These are phyloP conservation scores for Enteromius unitaeniatus DNA, from an alignment of 2,797 vertebrate species.

Conservation along the genomic window DNA sequence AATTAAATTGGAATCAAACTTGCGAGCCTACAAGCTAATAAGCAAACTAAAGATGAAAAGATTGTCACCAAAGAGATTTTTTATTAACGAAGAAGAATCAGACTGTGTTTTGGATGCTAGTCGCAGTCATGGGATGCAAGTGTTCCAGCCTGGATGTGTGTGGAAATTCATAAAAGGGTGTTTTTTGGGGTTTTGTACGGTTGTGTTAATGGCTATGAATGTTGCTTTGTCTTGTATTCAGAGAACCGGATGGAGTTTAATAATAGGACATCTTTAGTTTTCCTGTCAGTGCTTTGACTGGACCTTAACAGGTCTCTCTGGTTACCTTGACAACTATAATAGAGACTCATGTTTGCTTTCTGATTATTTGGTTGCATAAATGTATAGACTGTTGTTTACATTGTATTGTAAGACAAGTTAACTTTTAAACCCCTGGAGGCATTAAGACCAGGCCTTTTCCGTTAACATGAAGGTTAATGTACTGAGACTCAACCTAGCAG, in stretches of 20 bases:
- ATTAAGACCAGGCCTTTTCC: not conserved
- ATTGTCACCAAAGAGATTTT: not conserved
- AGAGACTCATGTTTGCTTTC: slow-evolving; percentile 45
- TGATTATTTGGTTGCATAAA: slow-evolving; percentile 35
- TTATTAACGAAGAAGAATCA: not conserved
- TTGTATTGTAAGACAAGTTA: slow-evolving; percentile 8
- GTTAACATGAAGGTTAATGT: not conserved
- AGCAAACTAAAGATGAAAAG: not conserved
- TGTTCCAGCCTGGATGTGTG: not conserved
- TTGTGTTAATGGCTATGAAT: not conserved
- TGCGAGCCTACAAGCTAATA: not conserved
- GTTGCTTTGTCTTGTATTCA: not conserved
- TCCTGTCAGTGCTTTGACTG: slow-evolving; percentile 11
- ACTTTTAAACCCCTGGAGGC: slow-evolving; percentile 3
- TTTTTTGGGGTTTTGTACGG: not conserved
- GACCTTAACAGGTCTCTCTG: not conserved
- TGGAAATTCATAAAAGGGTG: not conserved
- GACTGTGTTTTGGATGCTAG: not conserved
- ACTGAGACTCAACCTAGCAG: slow-evolving; percentile 5
- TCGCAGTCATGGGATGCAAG: not conserved
- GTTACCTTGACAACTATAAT: slow-evolving; percentile 37
- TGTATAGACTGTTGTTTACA: slow-evolving; percentile 48
- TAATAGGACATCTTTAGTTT: not conserved
- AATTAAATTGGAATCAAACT: slow-evolving; percentile 12
- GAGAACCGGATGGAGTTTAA: not conserved